These are phyloP conservation scores for Ispidina lecontei DNA, from an alignment of 2,797 vertebrate genomes.

Conservation along the genomic window DNA sequence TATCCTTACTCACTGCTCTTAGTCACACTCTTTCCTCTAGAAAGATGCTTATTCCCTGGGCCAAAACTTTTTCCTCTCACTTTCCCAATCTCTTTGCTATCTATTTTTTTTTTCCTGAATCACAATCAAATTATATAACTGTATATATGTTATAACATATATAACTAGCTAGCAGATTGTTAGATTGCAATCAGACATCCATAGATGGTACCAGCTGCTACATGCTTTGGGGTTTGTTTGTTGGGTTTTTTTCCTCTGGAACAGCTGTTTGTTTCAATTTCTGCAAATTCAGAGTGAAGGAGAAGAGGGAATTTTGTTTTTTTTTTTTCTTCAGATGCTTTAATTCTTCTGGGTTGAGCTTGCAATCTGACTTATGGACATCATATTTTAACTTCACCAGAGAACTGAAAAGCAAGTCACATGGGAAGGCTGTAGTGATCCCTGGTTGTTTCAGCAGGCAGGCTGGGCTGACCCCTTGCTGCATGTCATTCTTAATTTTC, in stretches of 20 bases:
- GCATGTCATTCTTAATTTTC: not conserved
- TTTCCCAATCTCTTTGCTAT: not conserved
- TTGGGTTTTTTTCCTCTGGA: not conserved
- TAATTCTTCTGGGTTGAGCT: not conserved
- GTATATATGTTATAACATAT: too few species aligned
- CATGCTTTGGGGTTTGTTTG: not conserved
- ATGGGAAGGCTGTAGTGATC: not conserved
- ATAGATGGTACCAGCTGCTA: constrained; percentile 46
- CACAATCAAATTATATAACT: not conserved
- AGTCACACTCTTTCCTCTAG: not conserved
- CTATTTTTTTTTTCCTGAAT: not conserved
- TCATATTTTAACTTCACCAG: not conserved
- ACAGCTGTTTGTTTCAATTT: constrained; percentile 46
- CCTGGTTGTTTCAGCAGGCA: not conserved
- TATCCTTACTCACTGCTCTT: not conserved
- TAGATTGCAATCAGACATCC: not conserved
- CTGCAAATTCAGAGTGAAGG: not conserved
- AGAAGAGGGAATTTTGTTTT: not conserved
- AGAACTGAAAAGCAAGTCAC: not conserved
- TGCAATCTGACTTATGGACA: not conserved
- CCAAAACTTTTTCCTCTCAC: not conserved
- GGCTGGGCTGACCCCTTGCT: not conserved
- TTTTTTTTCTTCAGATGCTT: not conserved
- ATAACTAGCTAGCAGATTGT: not conserved
- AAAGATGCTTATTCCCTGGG: not conserved